These are phyloP conservation scores for Orthonychiurus folsomi DNA, from an alignment of 2,888 invertebrate genomes.

Conservation along the genomic window DNA sequence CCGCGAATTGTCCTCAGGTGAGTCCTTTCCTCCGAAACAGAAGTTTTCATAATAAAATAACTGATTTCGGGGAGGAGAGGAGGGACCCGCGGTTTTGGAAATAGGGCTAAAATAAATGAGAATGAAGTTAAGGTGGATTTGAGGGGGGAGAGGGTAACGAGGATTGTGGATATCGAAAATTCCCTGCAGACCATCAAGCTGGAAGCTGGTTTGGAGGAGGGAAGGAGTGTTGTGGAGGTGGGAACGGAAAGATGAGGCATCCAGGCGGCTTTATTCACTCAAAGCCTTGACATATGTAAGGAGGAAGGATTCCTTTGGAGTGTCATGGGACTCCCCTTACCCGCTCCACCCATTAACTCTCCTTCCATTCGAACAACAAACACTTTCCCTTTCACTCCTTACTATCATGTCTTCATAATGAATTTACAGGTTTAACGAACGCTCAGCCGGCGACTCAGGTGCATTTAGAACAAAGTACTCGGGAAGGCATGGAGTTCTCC, in stretches of 20 bases:
- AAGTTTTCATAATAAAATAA: too few species aligned
- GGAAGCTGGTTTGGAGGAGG: too few species aligned
- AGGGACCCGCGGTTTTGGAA: neutral
- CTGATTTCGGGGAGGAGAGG: neutral
- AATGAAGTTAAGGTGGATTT: neutral
- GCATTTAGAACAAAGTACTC: constrained; percentile 1
- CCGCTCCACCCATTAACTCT: neutral
- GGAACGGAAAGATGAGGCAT: neutral
- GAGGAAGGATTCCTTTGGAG: neutral
- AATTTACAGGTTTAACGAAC: constrained; percentile 1
- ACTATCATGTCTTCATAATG: constrained; percentile 1
- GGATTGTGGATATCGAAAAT: too few species aligned
- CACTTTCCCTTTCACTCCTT: neutral
- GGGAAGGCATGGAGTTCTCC: neutral
- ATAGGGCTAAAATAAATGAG: neutral
- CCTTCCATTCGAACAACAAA: neutral
- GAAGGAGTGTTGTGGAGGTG: neutral
- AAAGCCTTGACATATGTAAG: neutral
- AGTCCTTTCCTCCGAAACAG: neutral
- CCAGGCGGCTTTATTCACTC: neutral
- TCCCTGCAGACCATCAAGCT: too few species aligned
- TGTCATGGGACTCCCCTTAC: neutral
- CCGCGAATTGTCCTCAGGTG: neutral
- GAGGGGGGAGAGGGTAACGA: too few species aligned
- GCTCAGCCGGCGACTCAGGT: neutral